Percentiles rank a stretch among this genome's conserved stretches.
Conservation (phyloP, 2,113 vertebrate genomes). For the Porphyrio hochstetteri region DNA sequence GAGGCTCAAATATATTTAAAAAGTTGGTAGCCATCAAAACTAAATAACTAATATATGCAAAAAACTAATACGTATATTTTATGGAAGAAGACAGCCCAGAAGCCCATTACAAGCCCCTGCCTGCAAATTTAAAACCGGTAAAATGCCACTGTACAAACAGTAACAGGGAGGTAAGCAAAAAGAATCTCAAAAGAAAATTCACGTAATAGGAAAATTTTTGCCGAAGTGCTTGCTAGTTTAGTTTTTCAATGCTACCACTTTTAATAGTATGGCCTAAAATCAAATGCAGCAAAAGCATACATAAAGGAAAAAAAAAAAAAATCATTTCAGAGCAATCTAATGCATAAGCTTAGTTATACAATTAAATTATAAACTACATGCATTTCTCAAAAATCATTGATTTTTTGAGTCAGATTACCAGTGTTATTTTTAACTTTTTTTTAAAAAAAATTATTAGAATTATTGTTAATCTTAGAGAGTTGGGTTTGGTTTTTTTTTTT, state of each 20-base stretch:
- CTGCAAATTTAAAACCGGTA: not conserved
- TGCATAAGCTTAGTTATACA: not conserved
- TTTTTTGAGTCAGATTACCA: not conserved
- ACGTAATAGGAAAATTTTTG: not conserved
- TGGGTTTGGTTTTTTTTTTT: not conserved
- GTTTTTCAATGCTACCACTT: not conserved
- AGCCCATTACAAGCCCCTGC: not conserved
- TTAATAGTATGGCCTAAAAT: not conserved
- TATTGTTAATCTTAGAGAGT: not conserved
- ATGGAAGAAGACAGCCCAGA: not conserved
- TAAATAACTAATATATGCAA: not conserved
- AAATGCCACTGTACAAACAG: not conserved
- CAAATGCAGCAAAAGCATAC: not conserved
- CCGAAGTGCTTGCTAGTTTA: not conserved
- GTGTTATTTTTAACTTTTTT: not conserved
- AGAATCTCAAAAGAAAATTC: not conserved
- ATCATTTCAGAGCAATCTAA: not conserved
- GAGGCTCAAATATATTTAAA: not conserved
- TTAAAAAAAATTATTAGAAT: too few species aligned
- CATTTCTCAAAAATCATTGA: not conserved
- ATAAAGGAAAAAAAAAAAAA: not conserved
- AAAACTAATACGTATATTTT: not conserved
- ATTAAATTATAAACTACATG: not conserved
- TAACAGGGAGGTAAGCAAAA: not conserved
- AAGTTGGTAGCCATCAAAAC: not conserved